Base-by-base conservation (phyloP, 2,797 vertebrate genomes). In the Pipistrellus pipistrellus region DNA sequence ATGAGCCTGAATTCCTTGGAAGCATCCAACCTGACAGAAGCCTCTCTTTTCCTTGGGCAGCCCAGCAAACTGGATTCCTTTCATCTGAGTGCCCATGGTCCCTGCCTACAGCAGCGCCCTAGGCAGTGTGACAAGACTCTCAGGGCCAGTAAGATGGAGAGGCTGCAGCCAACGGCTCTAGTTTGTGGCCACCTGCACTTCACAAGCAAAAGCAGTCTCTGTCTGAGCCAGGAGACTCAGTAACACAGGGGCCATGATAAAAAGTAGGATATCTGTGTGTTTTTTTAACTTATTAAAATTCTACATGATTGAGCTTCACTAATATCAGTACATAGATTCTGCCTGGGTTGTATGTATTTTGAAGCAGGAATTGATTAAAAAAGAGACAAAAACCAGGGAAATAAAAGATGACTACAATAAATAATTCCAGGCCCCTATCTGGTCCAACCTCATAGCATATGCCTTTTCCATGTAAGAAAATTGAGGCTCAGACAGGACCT, bases 101-200 rank as follows among this genome's bases (percentile, higher is more conserved):
- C 13, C 4, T 13, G 93, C 94, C 95, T 71, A 73, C 13, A 62
- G 92, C 91, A 76, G 51, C 53, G 92, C 91, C 78, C 88, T 27
- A 0, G 62, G 95, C 85, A 89, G 7, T 35, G 0, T 2, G 53
- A 11, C 38, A 30, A 0, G 59, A 86, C 27, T 81, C 27, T 20
- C 25, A 1, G 55, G 57, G 66, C 81, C 66, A 86, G 20, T 0
- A 14, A 64, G 11, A 71, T 8, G 10, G 0, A 0, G 11, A 75
- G 23, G 12, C 69, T 23, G 53, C 2, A 8, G 62, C 13, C 53
- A 51, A 1, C 0, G 1, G 4, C 25, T 72, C 1, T 25, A 5
- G 46, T 21, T 12, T 4, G 4, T 25, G 18, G 5, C 35, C 13
- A 8, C 4, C 35, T 68, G 55, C 0, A 0, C 51, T 55, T 55